Evolutionary conservation across 2,797 vertebrate species (phyloP).

Genomic region (Aplochiton taeniatus): DNA sequence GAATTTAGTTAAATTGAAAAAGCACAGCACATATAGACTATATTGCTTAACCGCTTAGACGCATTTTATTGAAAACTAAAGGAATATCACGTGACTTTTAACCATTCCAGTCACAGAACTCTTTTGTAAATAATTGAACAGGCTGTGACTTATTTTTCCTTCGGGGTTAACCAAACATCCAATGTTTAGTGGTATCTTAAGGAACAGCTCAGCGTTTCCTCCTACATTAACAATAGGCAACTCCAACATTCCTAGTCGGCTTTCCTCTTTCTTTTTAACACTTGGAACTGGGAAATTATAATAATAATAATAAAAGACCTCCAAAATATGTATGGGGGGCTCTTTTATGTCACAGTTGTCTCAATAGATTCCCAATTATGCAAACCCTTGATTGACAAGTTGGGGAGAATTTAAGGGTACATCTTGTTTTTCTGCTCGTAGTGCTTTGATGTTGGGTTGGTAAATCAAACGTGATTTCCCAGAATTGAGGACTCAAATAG

Average conservation of each 20-base stretch:
- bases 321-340: too few relatives aligned
- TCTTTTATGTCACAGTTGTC: too few relatives aligned
- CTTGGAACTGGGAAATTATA: too few relatives aligned
- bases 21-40: too few relatives aligned
- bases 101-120: neutral
- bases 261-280: neutral
- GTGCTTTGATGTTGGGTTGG: neutral
- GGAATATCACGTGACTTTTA: neutral
- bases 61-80: neutral
- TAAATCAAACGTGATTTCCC: slow-evolving; percentile 3
- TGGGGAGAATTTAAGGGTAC: too few relatives aligned
- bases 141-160: neutral
- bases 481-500: neutral
- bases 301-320: too few relatives aligned
- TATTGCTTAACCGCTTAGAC: too few relatives aligned
- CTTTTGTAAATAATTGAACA: slow-evolving; percentile 6
- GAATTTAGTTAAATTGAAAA: too few relatives aligned
- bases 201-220: neutral
- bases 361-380: too few relatives aligned
- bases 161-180: neutral
- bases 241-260: neutral
- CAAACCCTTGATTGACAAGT: too few relatives aligned
- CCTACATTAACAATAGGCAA: neutral
- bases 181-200: neutral
- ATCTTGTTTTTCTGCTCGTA: too few relatives aligned